These are phyloP conservation scores for Ephydatia muelleri DNA, from an alignment of 37 sponge, comb jelly and placozoan genomes.

Conservation along the genomic window DNA sequence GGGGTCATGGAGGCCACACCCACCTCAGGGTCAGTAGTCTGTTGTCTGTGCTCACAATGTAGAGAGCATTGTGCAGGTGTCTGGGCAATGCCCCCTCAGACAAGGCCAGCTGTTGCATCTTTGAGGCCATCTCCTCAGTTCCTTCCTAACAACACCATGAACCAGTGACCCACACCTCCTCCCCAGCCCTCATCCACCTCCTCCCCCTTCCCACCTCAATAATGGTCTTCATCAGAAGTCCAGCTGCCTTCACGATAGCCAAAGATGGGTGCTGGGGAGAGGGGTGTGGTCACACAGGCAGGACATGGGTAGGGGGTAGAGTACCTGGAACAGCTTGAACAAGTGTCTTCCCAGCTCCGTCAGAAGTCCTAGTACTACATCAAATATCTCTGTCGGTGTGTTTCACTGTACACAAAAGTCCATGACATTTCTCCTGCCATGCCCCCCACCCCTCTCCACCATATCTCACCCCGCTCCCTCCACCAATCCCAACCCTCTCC, in stretches of 20 bases:
- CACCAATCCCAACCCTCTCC: neutral
- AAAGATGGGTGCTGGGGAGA: slow-evolving; percentile 77
- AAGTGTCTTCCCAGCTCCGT: slow-evolving; percentile 75
- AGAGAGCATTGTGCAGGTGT: slow-evolving; percentile 93
- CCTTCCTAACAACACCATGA: slow-evolving; percentile 70
- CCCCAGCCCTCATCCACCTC: too few relatives aligned
- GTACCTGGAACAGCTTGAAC: slow-evolving; percentile 90
- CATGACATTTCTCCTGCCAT: neutral
- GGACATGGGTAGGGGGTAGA: neutral
- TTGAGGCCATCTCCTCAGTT: slow-evolving; percentile 75
- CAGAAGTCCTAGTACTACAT: slow-evolving; percentile 87
- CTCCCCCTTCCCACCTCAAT: slow-evolving; percentile 67
- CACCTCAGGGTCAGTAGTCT: slow-evolving; percentile 80
- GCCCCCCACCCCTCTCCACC: neutral
- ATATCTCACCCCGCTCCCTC: neutral
- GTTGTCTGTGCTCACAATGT: slow-evolving; percentile 88
- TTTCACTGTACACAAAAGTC: slow-evolving; percentile 80
- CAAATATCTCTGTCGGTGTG: slow-evolving; percentile 93
- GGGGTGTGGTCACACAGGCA: neutral
- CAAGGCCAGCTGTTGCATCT: slow-evolving; percentile 98
- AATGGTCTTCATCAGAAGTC: slow-evolving; percentile 96
- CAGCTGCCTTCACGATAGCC: slow-evolving; percentile 98
- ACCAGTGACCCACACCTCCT: neutral
- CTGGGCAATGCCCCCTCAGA: slow-evolving; percentile 96
- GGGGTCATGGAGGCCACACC: neutral